Base-by-base conservation (phyloP, 2,888 invertebrate genomes). In the Schizotus pectinicornis region DNA sequence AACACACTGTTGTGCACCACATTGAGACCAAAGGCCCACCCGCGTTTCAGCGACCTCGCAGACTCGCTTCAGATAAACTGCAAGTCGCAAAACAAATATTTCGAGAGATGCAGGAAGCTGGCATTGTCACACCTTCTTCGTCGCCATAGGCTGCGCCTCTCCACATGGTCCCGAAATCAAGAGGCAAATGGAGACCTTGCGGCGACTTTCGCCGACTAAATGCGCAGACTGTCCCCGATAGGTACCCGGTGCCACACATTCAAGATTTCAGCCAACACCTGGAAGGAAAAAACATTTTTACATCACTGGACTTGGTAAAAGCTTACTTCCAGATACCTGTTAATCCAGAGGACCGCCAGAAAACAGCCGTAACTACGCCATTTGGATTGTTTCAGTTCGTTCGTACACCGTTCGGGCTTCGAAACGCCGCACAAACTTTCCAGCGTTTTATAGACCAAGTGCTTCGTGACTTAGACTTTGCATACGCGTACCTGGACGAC, bases 161-260 rank as follows among this genome's bases (percentile, higher is more conserved):
- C 0, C 76, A 76, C 54, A 49, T 76, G 43, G 74, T 69, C 1
- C 71, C 73, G 1, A 78, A 77, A 51, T 68, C 69, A 41, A 60
- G 64, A 7, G 68, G 68, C 11, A 62, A 66, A 1, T 75, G 74
- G 51, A 72, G 74, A 13, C 75, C 71, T 65, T 79, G 80, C 67
- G 70, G 77, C 0, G 77, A 80, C 39, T 79, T 74, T 51, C 52
- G 78, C 0, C 9, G 11, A 1, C 57, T 78, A 0, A 79, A 77
- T 42, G 68, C 67, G 0, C 61, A 76, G 74, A 74, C 82, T 81
- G 71, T 82, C 81, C 74, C 77, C 74, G 63, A 78, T 75, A 3
- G 80, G 81, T 56, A 80, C 81, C 76, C 77, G 0, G 56, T 74
- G 3, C 66, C 72, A 6, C 71, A 74, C 52, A 68, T 78, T 8